These are phyloP conservation scores for Polydrusus cervinus DNA, from an alignment of 2,888 invertebrate species.

Conservation along the genomic window DNA sequence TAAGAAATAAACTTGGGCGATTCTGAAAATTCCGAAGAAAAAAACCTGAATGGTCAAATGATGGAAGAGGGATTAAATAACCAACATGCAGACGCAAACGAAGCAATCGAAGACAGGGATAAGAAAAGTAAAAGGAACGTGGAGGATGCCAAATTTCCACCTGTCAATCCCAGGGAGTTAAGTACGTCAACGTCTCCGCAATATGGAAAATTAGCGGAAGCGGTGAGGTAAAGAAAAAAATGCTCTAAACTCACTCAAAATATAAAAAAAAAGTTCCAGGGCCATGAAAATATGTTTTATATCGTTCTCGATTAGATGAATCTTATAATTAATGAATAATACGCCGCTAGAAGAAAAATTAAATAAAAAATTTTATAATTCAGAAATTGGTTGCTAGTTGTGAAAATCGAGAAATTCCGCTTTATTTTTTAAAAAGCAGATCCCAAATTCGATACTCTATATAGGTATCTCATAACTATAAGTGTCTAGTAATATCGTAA, in stretches of 20 bases:
- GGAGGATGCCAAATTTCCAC: not conserved
- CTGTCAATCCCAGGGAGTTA: not conserved
- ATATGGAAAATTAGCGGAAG: slow-evolving; percentile 63
- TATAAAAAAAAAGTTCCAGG: not conserved
- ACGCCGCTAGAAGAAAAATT: too few species aligned
- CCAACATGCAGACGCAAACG: slow-evolving; percentile 60
- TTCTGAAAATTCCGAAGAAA: not conserved
- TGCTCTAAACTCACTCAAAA: not conserved
- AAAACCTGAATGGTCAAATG: slow-evolving; percentile 58
- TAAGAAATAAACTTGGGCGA: slow-evolving; percentile 27
- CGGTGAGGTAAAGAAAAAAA: slow-evolving; percentile 56
- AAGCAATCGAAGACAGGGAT: slow-evolving; percentile 54
- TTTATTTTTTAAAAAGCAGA: too few species aligned
- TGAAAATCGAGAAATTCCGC: too few species aligned
- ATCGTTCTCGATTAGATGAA: too few species aligned
- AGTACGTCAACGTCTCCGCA: slow-evolving; percentile 54
- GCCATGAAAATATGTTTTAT: not conserved
- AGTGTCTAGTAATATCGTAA: too few species aligned
- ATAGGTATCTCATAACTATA: too few species aligned
- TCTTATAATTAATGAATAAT: too few species aligned
- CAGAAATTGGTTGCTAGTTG: too few species aligned
- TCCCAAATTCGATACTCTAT: too few species aligned
- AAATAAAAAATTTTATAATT: too few species aligned
- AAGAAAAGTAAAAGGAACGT: slow-evolving; percentile 41
- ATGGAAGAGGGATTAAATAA: slow-evolving; percentile 62